Conservation (phyloP, 2,113 vertebrate genomes). For the Leptosomus discolor region DNA sequence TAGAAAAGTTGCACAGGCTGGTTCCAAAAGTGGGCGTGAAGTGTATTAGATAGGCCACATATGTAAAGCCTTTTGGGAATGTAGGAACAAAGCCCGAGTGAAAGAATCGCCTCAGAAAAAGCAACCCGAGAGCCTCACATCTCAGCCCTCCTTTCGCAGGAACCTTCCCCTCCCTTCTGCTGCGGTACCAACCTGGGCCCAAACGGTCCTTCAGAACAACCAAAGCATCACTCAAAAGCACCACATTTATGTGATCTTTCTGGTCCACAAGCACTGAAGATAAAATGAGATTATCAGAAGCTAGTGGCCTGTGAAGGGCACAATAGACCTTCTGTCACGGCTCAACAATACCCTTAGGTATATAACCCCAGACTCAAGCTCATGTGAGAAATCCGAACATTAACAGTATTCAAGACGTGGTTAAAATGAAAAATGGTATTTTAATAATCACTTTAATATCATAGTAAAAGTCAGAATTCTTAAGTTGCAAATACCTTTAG, state of each 20-base stretch:
- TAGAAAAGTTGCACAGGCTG: background rate
- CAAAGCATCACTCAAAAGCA: background rate
- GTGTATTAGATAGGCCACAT: rapidly evolving
- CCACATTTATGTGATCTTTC: constrained; percentile 15
- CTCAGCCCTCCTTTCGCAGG: background rate
- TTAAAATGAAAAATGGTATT: background rate
- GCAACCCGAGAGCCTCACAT: rapidly evolving
- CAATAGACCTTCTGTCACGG: constrained; percentile 11
- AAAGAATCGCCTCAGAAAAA: background rate
- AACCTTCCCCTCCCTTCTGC: background rate
- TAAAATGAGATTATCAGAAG: constrained; percentile 69
- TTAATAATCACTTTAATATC: background rate
- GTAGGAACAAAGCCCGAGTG: background rate
- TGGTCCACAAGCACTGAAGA: constrained; percentile 51
- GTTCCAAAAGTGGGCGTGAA: background rate
- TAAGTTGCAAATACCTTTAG: background rate
- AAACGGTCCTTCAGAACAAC: background rate
- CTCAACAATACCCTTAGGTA: constrained; percentile 49
- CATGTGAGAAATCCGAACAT: background rate
- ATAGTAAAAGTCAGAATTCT: background rate
- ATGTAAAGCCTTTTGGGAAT: background rate
- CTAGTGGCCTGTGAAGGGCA: constrained; percentile 70
- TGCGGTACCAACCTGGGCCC: background rate
- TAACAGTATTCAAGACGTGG: background rate
- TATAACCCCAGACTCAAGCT: background rate